Base-by-base conservation (phyloP, 2,888 invertebrate genomes). In the Oscheius myriophilus region DNA sequence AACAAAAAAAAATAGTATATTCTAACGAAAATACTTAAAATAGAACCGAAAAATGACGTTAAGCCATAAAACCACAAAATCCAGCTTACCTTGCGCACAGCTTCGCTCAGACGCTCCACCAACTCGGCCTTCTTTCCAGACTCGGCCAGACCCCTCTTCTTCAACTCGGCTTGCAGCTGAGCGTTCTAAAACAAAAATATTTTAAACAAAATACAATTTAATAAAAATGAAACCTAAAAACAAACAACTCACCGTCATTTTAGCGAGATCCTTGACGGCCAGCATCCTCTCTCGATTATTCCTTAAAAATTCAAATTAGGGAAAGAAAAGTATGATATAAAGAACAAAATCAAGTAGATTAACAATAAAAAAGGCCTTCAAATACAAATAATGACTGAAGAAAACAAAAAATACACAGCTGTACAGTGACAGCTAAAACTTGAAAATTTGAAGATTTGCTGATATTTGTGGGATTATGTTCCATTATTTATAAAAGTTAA, bases 91-190 rank as follows among this genome's bases (percentile, higher is more conserved):
- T 53, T 67, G 52, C 33, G 43, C 3, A 67, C 39, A 1, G 61
- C 54, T 18, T 62, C 68, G 12, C 46, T 45, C 16, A 72, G 49
- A 33, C 72, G 53, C 11, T 69, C 69, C 12, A 72, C 53, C 25
- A 72, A 54, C 18, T 69, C 72, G 45, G 62, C 69, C 62, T 72
- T 72, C 67, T 72, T 72, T 14, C 72, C 72, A 1, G 25, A 23
- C 2, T 61, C 57, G 6, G 69, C 39, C n/a, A 72, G 54, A 12
- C 53, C 59, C 57, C 67, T 58, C 45, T 72, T 69, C 42, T 62
- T 53, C 14, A 72, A 54, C 11, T 65, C 41, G 4, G 45, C 63
- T 51, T 72, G 67, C 55, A 72, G 67, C 57, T 72, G 61, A n/a
- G 72, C 66, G 25, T 67, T 58, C 67, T 67, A 39, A 57, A 57